A percentile compares a stretch with the other conserved stretches of the same genome.
Conservation (phyloP, 2,797 vertebrate species). For the Danio aesculapii region DNA sequence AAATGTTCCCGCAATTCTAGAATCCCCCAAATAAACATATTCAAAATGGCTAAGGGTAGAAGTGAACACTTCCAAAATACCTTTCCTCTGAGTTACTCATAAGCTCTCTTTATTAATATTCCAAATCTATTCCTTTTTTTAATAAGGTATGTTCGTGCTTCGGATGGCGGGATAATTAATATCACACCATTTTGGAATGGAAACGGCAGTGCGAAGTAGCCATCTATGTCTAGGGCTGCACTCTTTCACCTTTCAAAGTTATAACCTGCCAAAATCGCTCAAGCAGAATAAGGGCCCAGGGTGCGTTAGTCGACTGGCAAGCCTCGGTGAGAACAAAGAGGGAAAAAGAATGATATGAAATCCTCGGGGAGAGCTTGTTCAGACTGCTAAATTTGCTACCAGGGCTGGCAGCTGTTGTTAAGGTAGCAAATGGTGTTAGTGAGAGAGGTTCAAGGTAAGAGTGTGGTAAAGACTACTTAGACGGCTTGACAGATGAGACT, state of each 20-base stretch:
- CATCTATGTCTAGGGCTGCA: slow-evolving; percentile 25
- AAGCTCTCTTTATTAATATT: not conserved
- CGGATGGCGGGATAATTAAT: slow-evolving; percentile 10
- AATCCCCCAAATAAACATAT: no score
- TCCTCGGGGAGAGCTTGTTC: slow-evolving; percentile 27
- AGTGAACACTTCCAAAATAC: not conserved
- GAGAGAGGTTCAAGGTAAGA: not conserved
- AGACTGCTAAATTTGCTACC: slow-evolving; percentile 6
- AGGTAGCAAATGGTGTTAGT: slow-evolving; percentile 9
- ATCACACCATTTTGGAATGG: slow-evolving; percentile 10
- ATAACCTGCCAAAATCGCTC: slow-evolving; percentile 42
- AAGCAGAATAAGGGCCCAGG: slow-evolving; percentile 37
- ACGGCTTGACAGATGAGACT: not conserved
- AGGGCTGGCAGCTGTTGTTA: slow-evolving; percentile 3
- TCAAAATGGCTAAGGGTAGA: not conserved
- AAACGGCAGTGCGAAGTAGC: not conserved
- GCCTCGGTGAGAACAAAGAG: slow-evolving; percentile 36
- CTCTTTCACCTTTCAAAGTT: slow-evolving; percentile 52
- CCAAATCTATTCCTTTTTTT: not conserved
- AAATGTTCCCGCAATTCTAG: no score
- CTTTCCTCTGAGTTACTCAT: not conserved
- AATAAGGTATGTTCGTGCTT: not conserved
- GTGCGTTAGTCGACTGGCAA: slow-evolving; percentile 34
- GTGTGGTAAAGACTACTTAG: not conserved
- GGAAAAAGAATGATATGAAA: slow-evolving; percentile 16